phyloP scores from a whole-genome alignment of 2,888 invertebrate species.

The Eutolmus rufibarbis region DNA sequence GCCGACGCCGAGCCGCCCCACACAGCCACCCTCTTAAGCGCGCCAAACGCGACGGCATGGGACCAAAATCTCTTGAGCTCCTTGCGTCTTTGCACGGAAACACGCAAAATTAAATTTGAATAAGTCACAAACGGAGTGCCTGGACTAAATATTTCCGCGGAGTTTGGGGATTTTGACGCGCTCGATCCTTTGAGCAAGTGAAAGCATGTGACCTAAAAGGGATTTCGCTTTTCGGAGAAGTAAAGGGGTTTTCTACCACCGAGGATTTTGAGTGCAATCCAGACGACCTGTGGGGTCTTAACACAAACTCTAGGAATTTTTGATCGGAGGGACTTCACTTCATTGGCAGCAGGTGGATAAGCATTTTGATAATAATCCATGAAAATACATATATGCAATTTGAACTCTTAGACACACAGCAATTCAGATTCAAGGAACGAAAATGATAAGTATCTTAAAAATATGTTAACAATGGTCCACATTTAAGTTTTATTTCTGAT shows the following conservation, averaged over 20 bases:
- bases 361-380: too few species aligned
- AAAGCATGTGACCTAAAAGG: neutral
- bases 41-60: neutral
- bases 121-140: neutral
- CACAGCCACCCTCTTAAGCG: neutral
- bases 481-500: too few species aligned
- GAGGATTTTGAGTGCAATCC: neutral
- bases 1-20: neutral
- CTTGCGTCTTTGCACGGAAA: neutral
- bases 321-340: neutral
- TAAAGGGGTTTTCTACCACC: neutral
- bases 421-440: too few species aligned
- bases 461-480: too few species aligned
- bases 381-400: too few species aligned
- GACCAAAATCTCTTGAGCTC: neutral
- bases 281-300: neutral
- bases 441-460: too few species aligned
- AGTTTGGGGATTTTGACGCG: neutral
- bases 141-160: neutral
- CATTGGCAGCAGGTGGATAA: neutral
- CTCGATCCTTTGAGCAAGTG: neutral
- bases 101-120: neutral
- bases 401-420: too few species aligned
- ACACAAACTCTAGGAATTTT: neutral
- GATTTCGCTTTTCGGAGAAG: neutral